Evolutionary conservation across 2,888 invertebrate genomes (phyloP).

Genomic region (Oasisia sp.): DNA sequence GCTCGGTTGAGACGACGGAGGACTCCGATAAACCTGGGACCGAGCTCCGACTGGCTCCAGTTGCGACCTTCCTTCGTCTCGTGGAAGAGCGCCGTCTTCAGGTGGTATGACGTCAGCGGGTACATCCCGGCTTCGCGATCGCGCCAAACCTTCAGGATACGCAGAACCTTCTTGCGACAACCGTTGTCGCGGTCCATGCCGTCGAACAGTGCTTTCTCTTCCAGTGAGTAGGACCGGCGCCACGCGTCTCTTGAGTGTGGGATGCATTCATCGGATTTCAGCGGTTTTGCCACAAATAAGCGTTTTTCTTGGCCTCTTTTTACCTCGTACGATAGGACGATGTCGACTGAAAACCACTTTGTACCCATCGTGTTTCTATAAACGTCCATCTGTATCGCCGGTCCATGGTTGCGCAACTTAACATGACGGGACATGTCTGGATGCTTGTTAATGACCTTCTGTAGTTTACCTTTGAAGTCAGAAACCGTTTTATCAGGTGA

Average conservation of each 20-base stretch:
- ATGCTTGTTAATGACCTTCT: not conserved
- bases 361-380: not conserved
- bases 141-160: conserved; percentile 29
- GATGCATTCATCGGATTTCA: not conserved
- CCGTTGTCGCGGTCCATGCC: conserved; percentile 32
- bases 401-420: not conserved
- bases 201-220: conserved; percentile 33
- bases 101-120: conserved; percentile 19
- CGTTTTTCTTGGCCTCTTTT: not conserved
- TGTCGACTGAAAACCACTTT: not conserved
- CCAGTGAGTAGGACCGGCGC: conserved; percentile 29
- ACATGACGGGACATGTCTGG: not conserved
- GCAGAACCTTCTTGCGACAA: conserved; percentile 31
- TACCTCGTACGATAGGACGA: not conserved
- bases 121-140: conserved; percentile 23
- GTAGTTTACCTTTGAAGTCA: not conserved
- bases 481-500: not conserved
- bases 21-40: not conserved
- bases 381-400: conserved; percentile 19
- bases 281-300: conserved; percentile 19
- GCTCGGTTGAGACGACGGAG: not conserved
- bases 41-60: not conserved
- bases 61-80: conserved; percentile 8
- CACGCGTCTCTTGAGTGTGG: not conserved
- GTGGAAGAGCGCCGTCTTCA: conserved; percentile 27